These are phyloP conservation scores for Chaunax sp. DNA, from an alignment of 2,797 vertebrate genomes.

Conservation along the genomic window DNA sequence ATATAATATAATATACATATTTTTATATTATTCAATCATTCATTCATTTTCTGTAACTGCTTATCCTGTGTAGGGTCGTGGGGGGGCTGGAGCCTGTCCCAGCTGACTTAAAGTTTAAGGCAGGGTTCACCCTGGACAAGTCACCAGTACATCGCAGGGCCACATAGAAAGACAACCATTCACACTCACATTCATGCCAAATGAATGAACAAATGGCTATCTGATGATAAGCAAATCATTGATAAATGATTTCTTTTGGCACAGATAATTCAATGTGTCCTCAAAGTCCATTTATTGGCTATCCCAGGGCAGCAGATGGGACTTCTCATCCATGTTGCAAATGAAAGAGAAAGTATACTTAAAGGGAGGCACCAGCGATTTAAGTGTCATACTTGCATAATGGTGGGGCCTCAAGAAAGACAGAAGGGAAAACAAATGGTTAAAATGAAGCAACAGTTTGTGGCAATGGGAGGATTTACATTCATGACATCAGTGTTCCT, in stretches of 20 bases:
- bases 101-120: too few relatives aligned
- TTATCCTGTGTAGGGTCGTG: too few relatives aligned
- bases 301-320: too few relatives aligned
- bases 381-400: neutral
- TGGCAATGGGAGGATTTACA: neutral
- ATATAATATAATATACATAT: too few relatives aligned
- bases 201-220: too few relatives aligned
- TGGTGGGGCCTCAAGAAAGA: neutral
- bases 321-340: neutral
- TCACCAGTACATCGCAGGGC: too few relatives aligned
- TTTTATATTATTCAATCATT: too few relatives aligned
- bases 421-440: neutral
- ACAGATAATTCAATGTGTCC: neutral
- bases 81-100: too few relatives aligned
- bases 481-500: neutral
- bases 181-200: too few relatives aligned
- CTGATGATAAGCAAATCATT: neutral
- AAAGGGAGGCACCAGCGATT: neutral
- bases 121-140: too few relatives aligned
- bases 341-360: neutral
- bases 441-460: neutral
- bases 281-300: neutral
- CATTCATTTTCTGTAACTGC: too few relatives aligned
- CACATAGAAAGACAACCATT: too few relatives aligned
- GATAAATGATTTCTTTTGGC: neutral